Evolutionary conservation across 2,797 vertebrate species (phyloP), one percentile per base, ranked within the genome.

Genomic region (Clarias pachynema): DNA sequence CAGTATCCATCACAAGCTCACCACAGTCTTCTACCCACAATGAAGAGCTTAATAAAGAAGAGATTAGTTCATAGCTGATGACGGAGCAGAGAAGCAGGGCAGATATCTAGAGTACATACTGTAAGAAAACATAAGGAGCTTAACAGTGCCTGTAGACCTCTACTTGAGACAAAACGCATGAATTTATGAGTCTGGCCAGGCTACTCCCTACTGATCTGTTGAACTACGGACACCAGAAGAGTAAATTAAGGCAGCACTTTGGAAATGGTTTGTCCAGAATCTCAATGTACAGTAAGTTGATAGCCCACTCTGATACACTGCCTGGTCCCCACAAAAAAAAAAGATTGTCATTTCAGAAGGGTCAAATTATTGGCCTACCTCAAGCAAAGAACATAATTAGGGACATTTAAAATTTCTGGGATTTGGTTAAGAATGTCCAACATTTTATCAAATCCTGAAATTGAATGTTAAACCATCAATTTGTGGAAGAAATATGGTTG

Each of bases 31-130:
- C 73, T 20, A 65, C 49, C 82, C 85, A 84, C 70, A 74, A 9
- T 18, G 0, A 77, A 68, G 80, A 68, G 86, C 85, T 87, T 57
- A 77, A 79, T 81, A 26, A 65, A 10, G 44, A 57, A 44, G 66
- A 88, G 87, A 89, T 88, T 85, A 88, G n/a, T 31, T 86, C 92
- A 93, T 93, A 95, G 94, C 93, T 95, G 94, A 91, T 91, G 89
- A 90, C 87, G n/a, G 75, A n/a, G 29, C 15, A 82, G 22, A 88
- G 89, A 37, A 22, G 15, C 34, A 85, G 49, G 87, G 87, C 91
- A 91, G 89, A 89, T 92, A 91, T 82, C 83, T 88, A 91, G 88
- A 92, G 89, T 89, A 83, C 93, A 3, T 5, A 34, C 31, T 1
- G 31, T 49, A 53, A 53, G 49, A 94, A 16, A n/a, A 44, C 24